Percentiles rank a stretch among this genome's conserved stretches.
These are phyloP conservation scores for Poecilia wingei DNA, from an alignment of 2,797 vertebrate genomes.

Conservation along the genomic window DNA sequence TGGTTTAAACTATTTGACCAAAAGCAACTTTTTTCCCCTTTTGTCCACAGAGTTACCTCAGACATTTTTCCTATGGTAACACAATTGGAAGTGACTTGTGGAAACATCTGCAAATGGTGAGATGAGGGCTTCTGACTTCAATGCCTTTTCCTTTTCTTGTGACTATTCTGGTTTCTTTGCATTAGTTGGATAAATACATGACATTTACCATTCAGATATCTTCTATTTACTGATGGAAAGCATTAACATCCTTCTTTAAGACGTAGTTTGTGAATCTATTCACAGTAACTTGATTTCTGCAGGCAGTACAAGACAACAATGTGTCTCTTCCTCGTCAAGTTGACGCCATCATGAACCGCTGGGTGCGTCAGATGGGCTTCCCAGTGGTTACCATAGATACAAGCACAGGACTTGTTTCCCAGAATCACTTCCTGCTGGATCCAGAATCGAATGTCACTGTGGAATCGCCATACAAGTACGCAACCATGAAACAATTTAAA, in stretches of 20 bases:
- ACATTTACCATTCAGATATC: not conserved
- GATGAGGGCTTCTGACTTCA: slow-evolving; percentile 8
- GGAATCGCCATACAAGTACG: slow-evolving; percentile 83
- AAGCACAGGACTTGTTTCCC: slow-evolving; percentile 61
- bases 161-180: not conserved
- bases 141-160: not conserved
- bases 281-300: slow-evolving; percentile 3
- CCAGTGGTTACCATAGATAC: slow-evolving; percentile 87
- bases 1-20: not conserved
- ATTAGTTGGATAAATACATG: not conserved
- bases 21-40: not conserved
- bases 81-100: slow-evolving; percentile 86
- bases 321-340: slow-evolving; percentile 62
- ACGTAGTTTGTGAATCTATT: not conserved
- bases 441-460: slow-evolving; percentile 64
- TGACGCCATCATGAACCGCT: slow-evolving; percentile 86
- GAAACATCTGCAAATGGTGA: slow-evolving; percentile 82
- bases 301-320: slow-evolving; percentile 64
- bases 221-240: not conserved
- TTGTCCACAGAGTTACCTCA: slow-evolving; percentile 85
- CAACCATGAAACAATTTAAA: not conserved
- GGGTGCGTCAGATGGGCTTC: slow-evolving; percentile 94
- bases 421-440: slow-evolving; percentile 88
- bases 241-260: not conserved
- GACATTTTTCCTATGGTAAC: slow-evolving; percentile 80